Conservation (phyloP, 2,113 vertebrate species). For the Epinephelus fuscoguttatus region DNA sequence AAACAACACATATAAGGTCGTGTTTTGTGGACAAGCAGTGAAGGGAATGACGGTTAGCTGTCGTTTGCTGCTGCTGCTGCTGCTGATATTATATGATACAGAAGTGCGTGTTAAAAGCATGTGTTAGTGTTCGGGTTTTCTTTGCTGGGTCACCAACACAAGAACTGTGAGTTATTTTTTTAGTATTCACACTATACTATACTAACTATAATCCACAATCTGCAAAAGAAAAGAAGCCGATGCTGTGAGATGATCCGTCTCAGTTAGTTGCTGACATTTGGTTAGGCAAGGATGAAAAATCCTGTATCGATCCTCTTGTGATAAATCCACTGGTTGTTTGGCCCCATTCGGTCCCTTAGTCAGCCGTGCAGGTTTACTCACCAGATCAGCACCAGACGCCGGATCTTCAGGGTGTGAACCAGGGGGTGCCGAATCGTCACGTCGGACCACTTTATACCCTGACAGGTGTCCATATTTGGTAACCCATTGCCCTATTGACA, state of each 20-base stretch:
- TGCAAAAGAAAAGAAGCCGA: background rate
- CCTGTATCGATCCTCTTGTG: conserved; percentile 30
- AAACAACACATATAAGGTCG: background rate
- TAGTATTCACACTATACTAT: background rate
- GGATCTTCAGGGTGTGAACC: conserved; percentile 68
- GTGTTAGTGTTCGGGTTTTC: background rate
- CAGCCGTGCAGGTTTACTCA: conserved; percentile 74
- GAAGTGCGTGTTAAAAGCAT: background rate
- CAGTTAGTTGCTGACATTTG: conserved; percentile 21
- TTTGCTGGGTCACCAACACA: background rate
- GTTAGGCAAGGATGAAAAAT: conserved; percentile 30
- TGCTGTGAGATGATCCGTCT: conserved; percentile 20
- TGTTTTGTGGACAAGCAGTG: background rate
- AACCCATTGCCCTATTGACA: conserved; percentile 81
- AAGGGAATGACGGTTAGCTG: background rate
- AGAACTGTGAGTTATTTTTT: background rate
- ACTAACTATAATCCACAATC: conserved; percentile 13
- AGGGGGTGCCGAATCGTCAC: conserved; percentile 62
- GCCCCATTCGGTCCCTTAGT: background rate
- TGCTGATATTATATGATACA: background rate
- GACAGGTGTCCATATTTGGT: conserved; percentile 89
- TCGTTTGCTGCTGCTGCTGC: background rate
- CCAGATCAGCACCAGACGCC: conserved; percentile 78
- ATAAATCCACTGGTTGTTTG: conserved; percentile 39
- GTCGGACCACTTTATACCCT: conserved; percentile 81